Base-by-base conservation (phyloP, 2,113 vertebrate species). In the Condylura cristata region DNA sequence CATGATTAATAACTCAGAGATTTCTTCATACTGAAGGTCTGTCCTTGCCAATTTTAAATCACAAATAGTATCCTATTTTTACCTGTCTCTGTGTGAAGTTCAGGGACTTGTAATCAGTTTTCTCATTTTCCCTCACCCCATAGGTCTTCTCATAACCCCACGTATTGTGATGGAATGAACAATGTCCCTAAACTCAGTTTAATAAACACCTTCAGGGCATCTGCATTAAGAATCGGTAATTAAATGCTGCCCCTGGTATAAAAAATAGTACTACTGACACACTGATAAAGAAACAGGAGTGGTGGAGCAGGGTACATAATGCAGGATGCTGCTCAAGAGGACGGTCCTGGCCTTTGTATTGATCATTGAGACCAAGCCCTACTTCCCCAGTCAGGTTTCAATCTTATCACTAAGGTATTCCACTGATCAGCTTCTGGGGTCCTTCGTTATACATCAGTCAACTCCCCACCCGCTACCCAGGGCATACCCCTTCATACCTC, bases 11-110 rank as follows among this genome's bases (percentile, higher is more conserved):
- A 96, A 95, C 86, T 75, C 24, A 18, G 79, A 95, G 14, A 93
- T 92, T 63, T 46, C 76, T 96, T 96, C 91, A 61, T 66, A 74
- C 56, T 89, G 17, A 83, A 96, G 30, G 24, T 80, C 68, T 75
- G 80, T 97, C 83, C 87, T 95, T 90, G 86, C 39, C 90, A 96
- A 96, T 96, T 97, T 97, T 66, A 98, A 97, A 51, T 82, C 88
- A 95, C 41, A 44, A 48, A 22, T n/a, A 91, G 76, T 82, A 96
- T 74, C 78, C 84, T 95, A 41, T 95, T 97, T 97, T 96, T 95
- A 91, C 91, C 68, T 96, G 76, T 92, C 90, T 95, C 74, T 78
- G 61, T 94, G 60, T 96, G 96, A 98, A 97, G 96, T 93, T 90
- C 81, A 97, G 80, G 72, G 95, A 95, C 5, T 83, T 96, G n/a